Conservation (phyloP, 2,113 vertebrate species). For the Chinchilla lanigera region DNA sequence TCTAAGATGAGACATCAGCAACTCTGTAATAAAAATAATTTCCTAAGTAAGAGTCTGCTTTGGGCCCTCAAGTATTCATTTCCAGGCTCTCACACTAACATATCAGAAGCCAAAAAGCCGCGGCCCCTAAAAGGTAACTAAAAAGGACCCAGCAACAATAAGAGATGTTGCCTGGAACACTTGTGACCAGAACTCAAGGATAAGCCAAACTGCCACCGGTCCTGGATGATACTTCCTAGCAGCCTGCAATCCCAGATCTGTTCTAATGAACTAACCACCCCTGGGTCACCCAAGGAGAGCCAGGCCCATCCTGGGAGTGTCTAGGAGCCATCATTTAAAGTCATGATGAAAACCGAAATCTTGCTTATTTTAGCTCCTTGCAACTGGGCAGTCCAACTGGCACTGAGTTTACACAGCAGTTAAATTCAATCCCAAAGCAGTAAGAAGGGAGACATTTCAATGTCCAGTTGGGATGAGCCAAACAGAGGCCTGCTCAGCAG, state of each 20-base stretch:
- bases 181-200: background rate
- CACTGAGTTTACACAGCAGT: constrained; percentile 16
- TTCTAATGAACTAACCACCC: constrained; percentile 32
- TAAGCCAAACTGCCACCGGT: background rate
- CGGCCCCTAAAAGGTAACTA: background rate
- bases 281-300: constrained; percentile 67
- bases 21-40: constrained; percentile 51
- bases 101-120: background rate
- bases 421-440: constrained; percentile 49
- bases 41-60: background rate
- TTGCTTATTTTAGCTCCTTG: constrained; percentile 69
- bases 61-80: constrained; percentile 52
- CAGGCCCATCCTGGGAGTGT: constrained; percentile 28
- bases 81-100: constrained; percentile 66
- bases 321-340: constrained; percentile 51
- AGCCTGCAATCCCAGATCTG: constrained; percentile 1
- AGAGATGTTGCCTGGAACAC: background rate
- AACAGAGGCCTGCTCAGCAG: background rate
- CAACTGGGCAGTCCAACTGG: constrained; percentile 64
- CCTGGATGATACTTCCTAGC: constrained; percentile 16
- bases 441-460: constrained; percentile 19
- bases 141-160: constrained; percentile 4
- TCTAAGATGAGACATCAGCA: constrained; percentile 59
- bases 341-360: constrained; percentile 72
- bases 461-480: constrained; percentile 6